Conservation (phyloP, 2,113 vertebrate species). For the Anhinga anhinga region DNA sequence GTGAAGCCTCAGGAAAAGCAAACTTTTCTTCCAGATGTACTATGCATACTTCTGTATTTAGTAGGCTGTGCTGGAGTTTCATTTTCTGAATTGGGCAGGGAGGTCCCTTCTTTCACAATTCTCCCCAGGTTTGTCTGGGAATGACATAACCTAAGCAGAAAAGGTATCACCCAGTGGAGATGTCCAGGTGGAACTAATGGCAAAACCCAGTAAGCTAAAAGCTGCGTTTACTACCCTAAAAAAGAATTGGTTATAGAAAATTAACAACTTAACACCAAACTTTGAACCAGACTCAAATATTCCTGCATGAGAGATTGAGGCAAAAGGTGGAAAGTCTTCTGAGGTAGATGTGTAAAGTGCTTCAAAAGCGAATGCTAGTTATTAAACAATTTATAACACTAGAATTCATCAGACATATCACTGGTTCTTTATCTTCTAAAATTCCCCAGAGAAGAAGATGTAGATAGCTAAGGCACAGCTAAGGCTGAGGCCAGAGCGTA, state of each 20-base stretch:
- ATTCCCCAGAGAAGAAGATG: neutral
- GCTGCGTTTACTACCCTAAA: neutral
- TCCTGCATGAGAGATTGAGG: neutral
- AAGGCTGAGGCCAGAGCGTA: neutral
- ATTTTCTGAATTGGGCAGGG: neutral
- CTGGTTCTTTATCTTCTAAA: neutral
- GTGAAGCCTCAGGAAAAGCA: neutral
- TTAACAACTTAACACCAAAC: neutral
- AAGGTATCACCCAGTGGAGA: neutral
- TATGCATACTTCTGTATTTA: neutral
- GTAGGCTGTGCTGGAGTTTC: neutral
- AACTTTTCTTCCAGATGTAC: neutral
- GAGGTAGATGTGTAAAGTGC: neutral
- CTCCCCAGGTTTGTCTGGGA: neutral
- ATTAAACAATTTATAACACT: neutral
- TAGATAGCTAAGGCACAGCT: neutral
- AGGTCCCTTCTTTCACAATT: neutral
- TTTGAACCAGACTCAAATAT: neutral
- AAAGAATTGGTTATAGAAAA: neutral
- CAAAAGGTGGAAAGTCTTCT: neutral
- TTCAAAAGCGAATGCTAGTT: neutral
- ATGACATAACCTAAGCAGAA: neutral
- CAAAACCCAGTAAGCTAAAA: neutral
- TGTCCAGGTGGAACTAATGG: neutral
- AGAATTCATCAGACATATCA: neutral